phyloP scores from a whole-genome alignment of 2,113 vertebrate genomes.

The Myiozetetes cayanensis region DNA sequence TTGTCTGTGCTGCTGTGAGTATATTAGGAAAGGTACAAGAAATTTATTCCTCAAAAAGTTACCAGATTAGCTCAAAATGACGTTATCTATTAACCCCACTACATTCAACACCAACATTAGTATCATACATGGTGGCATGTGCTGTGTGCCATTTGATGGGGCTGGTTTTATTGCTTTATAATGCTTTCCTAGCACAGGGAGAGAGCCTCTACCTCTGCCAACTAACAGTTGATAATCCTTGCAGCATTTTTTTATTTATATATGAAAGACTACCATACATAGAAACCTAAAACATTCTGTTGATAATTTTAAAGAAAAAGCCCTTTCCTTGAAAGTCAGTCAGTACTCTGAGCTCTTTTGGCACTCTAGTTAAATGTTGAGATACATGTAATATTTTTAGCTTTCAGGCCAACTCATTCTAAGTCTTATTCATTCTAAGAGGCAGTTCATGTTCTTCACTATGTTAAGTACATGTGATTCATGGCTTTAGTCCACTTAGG shows the following conservation, averaged over 20 bases:
- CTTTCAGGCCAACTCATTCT: not conserved
- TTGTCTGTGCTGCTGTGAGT: not conserved
- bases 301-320: constrained; percentile 10
- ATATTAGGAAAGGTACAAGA: not conserved
- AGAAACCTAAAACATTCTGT: not conserved
- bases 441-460: not conserved
- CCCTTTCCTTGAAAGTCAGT: not conserved
- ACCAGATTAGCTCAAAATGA: not conserved
- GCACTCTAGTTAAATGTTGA: not conserved
- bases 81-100: not conserved
- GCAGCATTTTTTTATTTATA: not conserved
- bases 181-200: not conserved
- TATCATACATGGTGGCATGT: not conserved
- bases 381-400: not conserved
- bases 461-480: not conserved
- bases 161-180: not conserved
- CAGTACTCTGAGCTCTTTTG: not conserved
- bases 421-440: not conserved
- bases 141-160: not conserved
- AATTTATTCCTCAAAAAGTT: not conserved
- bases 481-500: not conserved
- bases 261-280: not conserved
- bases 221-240: not conserved
- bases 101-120: not conserved
- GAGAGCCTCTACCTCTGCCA: not conserved